Evolutionary conservation across 2,797 vertebrate species (phyloP).

Genomic region (Aplochiton taeniatus): DNA sequence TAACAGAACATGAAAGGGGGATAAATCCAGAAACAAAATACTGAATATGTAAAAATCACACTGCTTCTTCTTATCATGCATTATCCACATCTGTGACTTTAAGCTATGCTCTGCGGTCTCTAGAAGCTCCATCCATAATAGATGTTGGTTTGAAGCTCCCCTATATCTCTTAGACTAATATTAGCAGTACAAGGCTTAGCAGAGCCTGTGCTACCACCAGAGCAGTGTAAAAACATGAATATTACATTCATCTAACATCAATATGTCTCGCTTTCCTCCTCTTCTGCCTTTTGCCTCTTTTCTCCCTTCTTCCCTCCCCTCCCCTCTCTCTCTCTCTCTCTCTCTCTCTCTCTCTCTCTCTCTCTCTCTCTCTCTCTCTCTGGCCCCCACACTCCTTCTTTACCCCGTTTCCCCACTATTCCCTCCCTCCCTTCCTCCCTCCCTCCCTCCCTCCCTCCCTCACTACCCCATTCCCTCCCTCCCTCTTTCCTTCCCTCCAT

Average conservation of each 20-base stretch:
- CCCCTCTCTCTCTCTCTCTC: not conserved
- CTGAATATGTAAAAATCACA: slow-evolving; percentile 15
- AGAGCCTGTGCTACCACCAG: not conserved
- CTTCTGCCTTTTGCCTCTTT: not conserved
- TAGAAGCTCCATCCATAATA: not conserved
- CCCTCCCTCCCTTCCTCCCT: not conserved
- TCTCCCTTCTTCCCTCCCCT: not conserved
- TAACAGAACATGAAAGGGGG: slow-evolving; percentile 39
- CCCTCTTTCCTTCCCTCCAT: not conserved
- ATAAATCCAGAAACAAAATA: slow-evolving; percentile 48
- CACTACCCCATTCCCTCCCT: not conserved
- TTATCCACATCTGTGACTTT: not conserved
- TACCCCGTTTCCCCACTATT: not conserved
- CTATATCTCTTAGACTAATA: not conserved
- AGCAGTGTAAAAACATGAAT: not conserved
- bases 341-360: not conserved
- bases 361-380: too few species aligned
- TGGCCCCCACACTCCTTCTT: not conserved
- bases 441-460: not conserved
- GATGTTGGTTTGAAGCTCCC: not conserved
- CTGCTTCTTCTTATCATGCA: not conserved
- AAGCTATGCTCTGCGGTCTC: not conserved
- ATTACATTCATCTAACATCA: not conserved
- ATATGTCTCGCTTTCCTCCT: not conserved
- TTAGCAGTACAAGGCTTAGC: not conserved